phyloP scores from a whole-genome alignment of 2,888 invertebrate genomes.

The Trichogramma evanescens region DNA sequence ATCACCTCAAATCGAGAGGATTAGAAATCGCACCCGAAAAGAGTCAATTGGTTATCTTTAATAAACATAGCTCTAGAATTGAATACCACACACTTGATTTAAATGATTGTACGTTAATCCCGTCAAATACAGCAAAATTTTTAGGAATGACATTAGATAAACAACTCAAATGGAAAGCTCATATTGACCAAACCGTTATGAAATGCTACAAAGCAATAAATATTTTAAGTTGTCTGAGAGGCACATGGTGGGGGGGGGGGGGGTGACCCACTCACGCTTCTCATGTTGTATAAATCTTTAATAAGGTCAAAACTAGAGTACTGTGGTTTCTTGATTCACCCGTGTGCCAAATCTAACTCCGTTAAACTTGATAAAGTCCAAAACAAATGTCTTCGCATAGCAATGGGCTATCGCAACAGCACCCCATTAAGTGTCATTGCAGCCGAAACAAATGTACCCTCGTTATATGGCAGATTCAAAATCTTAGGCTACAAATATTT shows the following conservation, averaged over 20 bases:
- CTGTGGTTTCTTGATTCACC: conserved; percentile 14
- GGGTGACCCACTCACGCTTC: conserved; percentile 1
- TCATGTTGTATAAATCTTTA: conserved; percentile 3
- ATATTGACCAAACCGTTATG: conserved; percentile 1
- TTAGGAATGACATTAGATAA: conserved; percentile 15
- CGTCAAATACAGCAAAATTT: conserved; percentile 9
- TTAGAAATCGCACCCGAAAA: conserved; percentile 13
- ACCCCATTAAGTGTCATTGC: too few species aligned
- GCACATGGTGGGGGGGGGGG: conserved; percentile 17
- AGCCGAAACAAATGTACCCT: too few species aligned
- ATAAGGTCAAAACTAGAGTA: conserved; percentile 15
- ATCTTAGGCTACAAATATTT: too few species aligned
- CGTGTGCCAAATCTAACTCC: not conserved
- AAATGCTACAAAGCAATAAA: conserved; percentile 8
- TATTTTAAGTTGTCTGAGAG: conserved; percentile 14
- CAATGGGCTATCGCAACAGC: conserved; percentile 15
- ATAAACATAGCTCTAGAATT: not conserved
- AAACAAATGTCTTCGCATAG: conserved; percentile 12
- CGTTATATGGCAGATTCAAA: too few species aligned
- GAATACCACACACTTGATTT: not conserved
- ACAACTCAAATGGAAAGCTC: conserved; percentile 13
- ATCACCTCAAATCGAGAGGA: not conserved
- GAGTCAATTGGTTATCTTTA: conserved; percentile 17
- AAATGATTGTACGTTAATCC: not conserved
- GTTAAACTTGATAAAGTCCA: conserved; percentile 13